These are phyloP conservation scores for Percopsis omiscomaycus DNA, from an alignment of 2,797 vertebrate species.

Conservation along the genomic window DNA sequence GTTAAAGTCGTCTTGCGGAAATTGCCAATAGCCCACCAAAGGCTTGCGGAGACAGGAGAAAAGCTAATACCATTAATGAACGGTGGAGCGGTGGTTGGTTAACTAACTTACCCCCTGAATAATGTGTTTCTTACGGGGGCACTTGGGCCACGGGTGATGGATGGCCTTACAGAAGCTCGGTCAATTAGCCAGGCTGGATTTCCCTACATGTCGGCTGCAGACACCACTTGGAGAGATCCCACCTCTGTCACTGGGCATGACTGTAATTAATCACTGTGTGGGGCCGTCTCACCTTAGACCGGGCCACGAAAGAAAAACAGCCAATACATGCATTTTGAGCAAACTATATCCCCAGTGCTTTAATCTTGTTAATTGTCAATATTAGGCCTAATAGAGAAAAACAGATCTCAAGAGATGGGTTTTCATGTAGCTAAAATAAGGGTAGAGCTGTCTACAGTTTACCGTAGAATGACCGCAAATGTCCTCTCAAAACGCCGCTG, in stretches of 20 bases:
- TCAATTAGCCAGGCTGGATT: constrained; percentile 78
- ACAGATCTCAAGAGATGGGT: neutral
- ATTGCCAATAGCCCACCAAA: no score
- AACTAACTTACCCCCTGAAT: constrained; percentile 77
- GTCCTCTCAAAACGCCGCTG: no score
- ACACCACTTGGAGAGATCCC: constrained; percentile 57
- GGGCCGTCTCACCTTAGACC: constrained; percentile 71
- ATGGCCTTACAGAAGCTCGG: constrained; percentile 80
- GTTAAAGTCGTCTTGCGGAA: no score
- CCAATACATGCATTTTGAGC: constrained; percentile 52
- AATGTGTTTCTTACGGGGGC: constrained; percentile 74
- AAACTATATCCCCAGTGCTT: constrained; percentile 58
- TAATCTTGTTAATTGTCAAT: constrained; percentile 71
- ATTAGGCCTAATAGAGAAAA: constrained; percentile 40
- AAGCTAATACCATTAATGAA: constrained; percentile 66
- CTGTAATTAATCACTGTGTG: constrained; percentile 78
- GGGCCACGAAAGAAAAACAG: constrained; percentile 48
- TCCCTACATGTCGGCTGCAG: constrained; percentile 62
- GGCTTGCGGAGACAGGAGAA: constrained; percentile 21
- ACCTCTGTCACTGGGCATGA: constrained; percentile 68
- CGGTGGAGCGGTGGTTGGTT: constrained; percentile 63
- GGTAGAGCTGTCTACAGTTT: no score
- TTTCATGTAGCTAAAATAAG: no score
- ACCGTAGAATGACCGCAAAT: no score
- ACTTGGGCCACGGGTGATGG: constrained; percentile 75